Evolutionary conservation across 1,140 invertebrate genomes (phyloP).

Genomic region (Acarapis woodi): DNA sequence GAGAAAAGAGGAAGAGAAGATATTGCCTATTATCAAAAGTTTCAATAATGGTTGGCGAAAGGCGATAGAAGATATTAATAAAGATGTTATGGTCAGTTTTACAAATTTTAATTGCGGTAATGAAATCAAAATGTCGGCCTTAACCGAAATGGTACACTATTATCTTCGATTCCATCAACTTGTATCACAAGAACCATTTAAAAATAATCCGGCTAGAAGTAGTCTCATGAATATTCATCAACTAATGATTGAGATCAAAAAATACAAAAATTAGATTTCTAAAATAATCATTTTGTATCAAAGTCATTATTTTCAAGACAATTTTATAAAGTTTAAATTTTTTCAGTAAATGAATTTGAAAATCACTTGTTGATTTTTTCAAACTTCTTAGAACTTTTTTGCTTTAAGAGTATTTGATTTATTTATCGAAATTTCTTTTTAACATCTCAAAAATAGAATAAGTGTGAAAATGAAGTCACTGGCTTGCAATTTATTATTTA

Average conservation of each 20-base stretch:
- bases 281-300: background rate
- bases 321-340: background rate
- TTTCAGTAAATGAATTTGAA: too few relatives aligned
- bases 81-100: constrained; percentile 76
- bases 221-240: constrained; percentile 94
- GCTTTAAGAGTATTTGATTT: too few relatives aligned
- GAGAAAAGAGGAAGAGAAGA: constrained; percentile 44
- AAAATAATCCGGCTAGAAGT: constrained; percentile 34
- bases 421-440: too few relatives aligned
- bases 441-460: too few relatives aligned
- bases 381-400: too few relatives aligned
- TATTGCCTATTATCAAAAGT: constrained; percentile 45
- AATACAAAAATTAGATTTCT: constrained; percentile 63
- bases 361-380: background rate
- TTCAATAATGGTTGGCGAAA: constrained; percentile 82
- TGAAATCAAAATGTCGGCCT: constrained; percentile 52
- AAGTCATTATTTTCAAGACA: background rate
- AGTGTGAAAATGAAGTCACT: too few relatives aligned
- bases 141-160: constrained; percentile 87
- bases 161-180: constrained; percentile 92
- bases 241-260: constrained; percentile 96
- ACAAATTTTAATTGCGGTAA: constrained; percentile 85
- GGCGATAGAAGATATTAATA: constrained; percentile 70
- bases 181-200: constrained; percentile 36
- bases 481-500: too few relatives aligned